Percentiles rank a stretch among this genome's conserved stretches.
Conservation (phyloP, 2,113 vertebrate genomes). For the western clawed frog (Xenopus tropicalis) region UCB_Xtro_10.0 CM004446.2:19703501-19704000, state of each 20-base stretch:
- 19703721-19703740: slow-evolving; percentile 53
- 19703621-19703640: slow-evolving; percentile 67
- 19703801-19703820: slow-evolving; percentile 56
- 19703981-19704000: background rate
- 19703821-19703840: slow-evolving; percentile 56
- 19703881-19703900: slow-evolving; percentile 58
- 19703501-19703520: background rate
- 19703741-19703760: slow-evolving; percentile 47
- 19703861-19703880: slow-evolving; percentile 57
- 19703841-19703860: slow-evolving; percentile 58
- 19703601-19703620: slow-evolving; percentile 55
- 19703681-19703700: slow-evolving; percentile 66
- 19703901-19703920: slow-evolving; percentile 55
- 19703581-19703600: slow-evolving; percentile 57
- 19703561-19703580: slow-evolving; percentile 65
- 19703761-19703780: slow-evolving; percentile 49
- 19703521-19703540: background rate
- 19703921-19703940: background rate
- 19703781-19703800: slow-evolving; percentile 44
- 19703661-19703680: slow-evolving; percentile 65
- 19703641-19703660: slow-evolving; percentile 67
- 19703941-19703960: slow-evolving; percentile 43
- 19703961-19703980: slow-evolving; percentile 25
- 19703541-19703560: slow-evolving; percentile 25
- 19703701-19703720: slow-evolving; percentile 71